phyloP scores from a whole-genome alignment of 2,888 invertebrate genomes.

The Stenurella melanura region DNA sequence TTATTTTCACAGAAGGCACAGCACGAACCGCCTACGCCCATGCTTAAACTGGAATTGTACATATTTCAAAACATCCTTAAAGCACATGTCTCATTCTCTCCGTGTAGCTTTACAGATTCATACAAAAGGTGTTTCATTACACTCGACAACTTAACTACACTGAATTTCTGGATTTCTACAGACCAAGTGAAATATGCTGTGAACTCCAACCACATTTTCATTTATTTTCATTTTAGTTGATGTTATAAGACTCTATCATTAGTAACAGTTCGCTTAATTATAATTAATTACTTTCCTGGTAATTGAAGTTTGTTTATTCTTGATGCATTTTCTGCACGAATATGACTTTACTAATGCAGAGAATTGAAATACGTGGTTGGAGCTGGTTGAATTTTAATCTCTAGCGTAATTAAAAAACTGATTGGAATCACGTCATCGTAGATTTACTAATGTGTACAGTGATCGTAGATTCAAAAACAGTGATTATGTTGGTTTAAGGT shows the following conservation, averaged over 20 bases:
- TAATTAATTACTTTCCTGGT: slow-evolving; percentile 29
- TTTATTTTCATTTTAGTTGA: slow-evolving; percentile 31
- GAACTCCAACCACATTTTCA: slow-evolving; percentile 32
- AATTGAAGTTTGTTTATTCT: slow-evolving; percentile 16
- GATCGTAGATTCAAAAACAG: too few species aligned
- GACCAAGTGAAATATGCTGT: slow-evolving; percentile 32
- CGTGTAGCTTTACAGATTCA: slow-evolving; percentile 30
- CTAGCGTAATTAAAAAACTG: neutral
- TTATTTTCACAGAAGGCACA: neutral
- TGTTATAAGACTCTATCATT: slow-evolving; percentile 18
- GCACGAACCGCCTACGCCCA: slow-evolving; percentile 9
- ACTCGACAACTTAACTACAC: slow-evolving; percentile 38
- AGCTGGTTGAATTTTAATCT: neutral
- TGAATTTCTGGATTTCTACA: slow-evolving; percentile 33
- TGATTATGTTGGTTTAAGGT: too few species aligned
- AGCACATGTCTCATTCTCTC: slow-evolving; percentile 31
- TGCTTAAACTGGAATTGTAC: slow-evolving; percentile 30
- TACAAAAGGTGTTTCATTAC: slow-evolving; percentile 40
- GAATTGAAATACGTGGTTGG: neutral
- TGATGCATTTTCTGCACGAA: neutral
- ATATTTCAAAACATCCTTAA: slow-evolving; percentile 35
- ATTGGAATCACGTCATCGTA: neutral
- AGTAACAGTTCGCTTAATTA: slow-evolving; percentile 37
- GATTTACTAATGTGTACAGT: neutral
- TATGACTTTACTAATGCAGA: slow-evolving; percentile 2